phyloP scores from a whole-genome alignment of 2,888 invertebrate species.

The Drosophila ezoana region DNA sequence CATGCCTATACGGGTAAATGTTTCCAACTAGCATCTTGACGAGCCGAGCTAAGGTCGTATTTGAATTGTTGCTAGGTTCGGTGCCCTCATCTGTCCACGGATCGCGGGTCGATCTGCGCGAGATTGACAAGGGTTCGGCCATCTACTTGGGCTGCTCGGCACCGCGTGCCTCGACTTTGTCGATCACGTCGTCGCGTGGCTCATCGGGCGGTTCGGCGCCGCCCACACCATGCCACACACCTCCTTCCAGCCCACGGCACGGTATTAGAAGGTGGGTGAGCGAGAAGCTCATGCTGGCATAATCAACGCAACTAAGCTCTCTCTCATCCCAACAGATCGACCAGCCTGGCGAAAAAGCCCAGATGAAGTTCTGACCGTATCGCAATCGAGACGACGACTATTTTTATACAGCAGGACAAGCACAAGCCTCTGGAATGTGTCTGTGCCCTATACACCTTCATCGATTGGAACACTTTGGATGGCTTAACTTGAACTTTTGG shows the following conservation, averaged over 20 bases:
- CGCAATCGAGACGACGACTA: not conserved
- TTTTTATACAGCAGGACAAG: conserved; percentile 12
- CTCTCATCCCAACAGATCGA: conserved; percentile 59
- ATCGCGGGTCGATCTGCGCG: conserved; percentile 89
- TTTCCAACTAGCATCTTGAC: not conserved
- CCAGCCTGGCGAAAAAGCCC: conserved; percentile 76
- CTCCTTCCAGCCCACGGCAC: conserved; percentile 91
- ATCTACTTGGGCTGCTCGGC: conserved; percentile 87
- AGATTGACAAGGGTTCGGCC: conserved; percentile 87
- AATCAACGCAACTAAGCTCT: too few relatives aligned
- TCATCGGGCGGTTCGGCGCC: conserved; percentile 89
- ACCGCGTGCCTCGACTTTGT: conserved; percentile 80
- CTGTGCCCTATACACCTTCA: conserved; percentile 26
- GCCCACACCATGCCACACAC: conserved; percentile 91
- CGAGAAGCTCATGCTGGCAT: not conserved
- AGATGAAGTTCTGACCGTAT: conserved; percentile 73
- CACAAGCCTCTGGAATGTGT: conserved; percentile 14
- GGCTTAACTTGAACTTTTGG: too few relatives aligned
- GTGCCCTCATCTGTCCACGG: conserved; percentile 91
- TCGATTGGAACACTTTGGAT: conserved; percentile 23
- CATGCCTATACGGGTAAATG: conserved; percentile 89
- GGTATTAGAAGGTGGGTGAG: conserved; percentile 85
- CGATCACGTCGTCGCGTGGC: conserved; percentile 85
- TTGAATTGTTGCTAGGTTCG: conserved; percentile 86
- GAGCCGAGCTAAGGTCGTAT: not conserved